A percentile compares a stretch with the other conserved stretches of the same genome.
Conservation (phyloP, 2,888 invertebrate species). For the Macaria notata region DNA sequence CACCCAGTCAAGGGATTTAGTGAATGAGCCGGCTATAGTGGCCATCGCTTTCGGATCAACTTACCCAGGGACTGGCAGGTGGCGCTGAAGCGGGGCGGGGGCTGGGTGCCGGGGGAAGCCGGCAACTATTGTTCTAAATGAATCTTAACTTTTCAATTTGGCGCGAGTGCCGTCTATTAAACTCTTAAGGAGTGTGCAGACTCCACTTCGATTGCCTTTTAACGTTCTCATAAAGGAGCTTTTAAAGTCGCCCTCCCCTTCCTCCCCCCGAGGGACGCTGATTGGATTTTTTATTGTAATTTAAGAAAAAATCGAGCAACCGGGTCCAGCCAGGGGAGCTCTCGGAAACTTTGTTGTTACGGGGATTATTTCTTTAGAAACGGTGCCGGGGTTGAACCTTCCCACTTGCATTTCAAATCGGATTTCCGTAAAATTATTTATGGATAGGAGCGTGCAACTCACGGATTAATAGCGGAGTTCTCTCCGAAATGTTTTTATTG, state of each 20-base stretch:
- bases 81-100: too few species aligned
- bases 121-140: slow-evolving; percentile 39
- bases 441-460: slow-evolving; percentile 9
- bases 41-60: too few species aligned
- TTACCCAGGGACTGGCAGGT: too few species aligned
- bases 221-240: slow-evolving; percentile 39
- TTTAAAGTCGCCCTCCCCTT: slow-evolving; percentile 30
- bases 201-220: slow-evolving; percentile 46
- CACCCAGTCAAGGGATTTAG: too few species aligned
- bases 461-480: slow-evolving; percentile 3
- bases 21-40: too few species aligned
- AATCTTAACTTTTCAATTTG: slow-evolving; percentile 46
- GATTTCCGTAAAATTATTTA: slow-evolving; percentile 13
- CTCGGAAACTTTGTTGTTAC: slow-evolving; percentile 14
- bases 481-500: background rate
- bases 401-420: slow-evolving; percentile 9
- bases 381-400: slow-evolving; percentile 5
- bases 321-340: background rate
- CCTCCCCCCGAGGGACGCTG: slow-evolving; percentile 5
- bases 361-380: slow-evolving; percentile 13
- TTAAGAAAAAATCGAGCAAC: slow-evolving; percentile 17
- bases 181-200: slow-evolving; percentile 33
- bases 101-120: background rate
- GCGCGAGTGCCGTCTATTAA: slow-evolving; percentile 34
- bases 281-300: slow-evolving; percentile 29